phyloP scores from a whole-genome alignment of 1,140 invertebrate genomes.

The Drosophila kurseongensis region DNA sequence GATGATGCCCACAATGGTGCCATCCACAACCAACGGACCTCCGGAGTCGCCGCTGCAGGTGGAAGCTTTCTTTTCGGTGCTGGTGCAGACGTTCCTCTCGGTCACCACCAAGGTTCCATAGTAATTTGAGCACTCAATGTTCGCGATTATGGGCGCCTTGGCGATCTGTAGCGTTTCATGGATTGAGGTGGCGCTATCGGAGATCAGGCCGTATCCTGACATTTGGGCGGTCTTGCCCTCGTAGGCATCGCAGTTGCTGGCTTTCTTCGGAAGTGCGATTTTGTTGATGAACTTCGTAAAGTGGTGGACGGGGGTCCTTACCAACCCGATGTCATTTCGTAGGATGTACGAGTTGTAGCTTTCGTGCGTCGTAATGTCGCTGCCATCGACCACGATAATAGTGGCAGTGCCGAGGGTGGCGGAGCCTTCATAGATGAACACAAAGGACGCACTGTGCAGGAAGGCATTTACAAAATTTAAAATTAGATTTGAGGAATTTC shows the following conservation, averaged over 20 bases:
- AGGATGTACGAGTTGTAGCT: conserved; percentile 47
- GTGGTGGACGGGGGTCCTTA: conserved; percentile 17
- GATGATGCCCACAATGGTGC: conserved; percentile 84
- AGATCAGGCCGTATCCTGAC: conserved; percentile 60
- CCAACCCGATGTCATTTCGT: conserved; percentile 57
- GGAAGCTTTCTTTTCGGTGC: conserved; percentile 28
- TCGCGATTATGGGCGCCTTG: conserved; percentile 24
- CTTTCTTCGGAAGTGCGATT: conserved; percentile 20
- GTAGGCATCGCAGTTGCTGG: conserved; percentile 38
- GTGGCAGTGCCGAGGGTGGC: too few species aligned
- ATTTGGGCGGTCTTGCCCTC: conserved; percentile 39
- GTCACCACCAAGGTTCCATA: neutral
- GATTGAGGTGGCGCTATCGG: conserved; percentile 36
- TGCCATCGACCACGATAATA: neutral
- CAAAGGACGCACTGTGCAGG: too few species aligned
- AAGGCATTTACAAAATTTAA: too few species aligned
- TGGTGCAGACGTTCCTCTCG: conserved; percentile 22
- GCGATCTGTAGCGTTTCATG: conserved; percentile 33
- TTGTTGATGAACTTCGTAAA: conserved; percentile 35
- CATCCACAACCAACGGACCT: conserved; percentile 43
- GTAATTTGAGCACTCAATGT: conserved; percentile 6
- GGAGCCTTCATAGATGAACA: too few species aligned
- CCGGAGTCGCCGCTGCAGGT: conserved; percentile 61
- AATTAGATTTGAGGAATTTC: too few species aligned
- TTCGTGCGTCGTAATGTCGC: conserved; percentile 11